phyloP scores from a whole-genome alignment of 2,888 invertebrate genomes.

The Anthophora plumipes region DNA sequence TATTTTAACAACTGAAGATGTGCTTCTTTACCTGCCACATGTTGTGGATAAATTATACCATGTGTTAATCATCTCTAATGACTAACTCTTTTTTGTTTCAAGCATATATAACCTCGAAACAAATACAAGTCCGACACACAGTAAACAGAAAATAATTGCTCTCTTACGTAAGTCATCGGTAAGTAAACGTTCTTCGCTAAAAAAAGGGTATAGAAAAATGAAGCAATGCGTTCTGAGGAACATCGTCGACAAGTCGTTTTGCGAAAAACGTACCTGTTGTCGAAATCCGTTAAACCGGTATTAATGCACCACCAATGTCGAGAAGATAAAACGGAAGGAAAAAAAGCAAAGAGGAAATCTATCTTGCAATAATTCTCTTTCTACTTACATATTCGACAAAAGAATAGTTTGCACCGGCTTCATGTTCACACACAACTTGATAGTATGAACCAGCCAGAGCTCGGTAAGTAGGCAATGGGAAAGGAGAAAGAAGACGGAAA shows the following conservation, averaged over 20 bases:
- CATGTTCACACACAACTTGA: slow-evolving; percentile 50
- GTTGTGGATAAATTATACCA: slow-evolving; percentile 11
- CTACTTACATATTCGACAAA: slow-evolving; percentile 68
- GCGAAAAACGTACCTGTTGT: neutral
- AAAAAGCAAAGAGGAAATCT: neutral
- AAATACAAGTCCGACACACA: neutral
- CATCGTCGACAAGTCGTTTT: neutral
- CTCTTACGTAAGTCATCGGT: slow-evolving; percentile 28
- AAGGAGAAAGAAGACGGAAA: slow-evolving; percentile 28
- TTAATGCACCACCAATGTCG: neutral
- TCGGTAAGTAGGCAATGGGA: slow-evolving; percentile 35
- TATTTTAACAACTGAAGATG: too few relatives aligned
- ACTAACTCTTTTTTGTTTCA: neutral
- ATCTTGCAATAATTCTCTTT: neutral
- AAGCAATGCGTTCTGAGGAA: neutral
- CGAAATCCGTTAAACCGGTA: neutral
- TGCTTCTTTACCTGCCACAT: neutral
- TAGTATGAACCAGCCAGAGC: slow-evolving; percentile 28
- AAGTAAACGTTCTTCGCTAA: slow-evolving; percentile 7
- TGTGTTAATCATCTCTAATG: neutral
- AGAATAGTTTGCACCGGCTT: slow-evolving; percentile 49
- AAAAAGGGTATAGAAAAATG: slow-evolving; percentile 1
- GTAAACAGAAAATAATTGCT: slow-evolving; percentile 42
- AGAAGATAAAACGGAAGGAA: neutral
- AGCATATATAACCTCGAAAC: neutral